phyloP scores from a whole-genome alignment of 2,113 vertebrate species.

The Gymnorhina tibicen region DNA sequence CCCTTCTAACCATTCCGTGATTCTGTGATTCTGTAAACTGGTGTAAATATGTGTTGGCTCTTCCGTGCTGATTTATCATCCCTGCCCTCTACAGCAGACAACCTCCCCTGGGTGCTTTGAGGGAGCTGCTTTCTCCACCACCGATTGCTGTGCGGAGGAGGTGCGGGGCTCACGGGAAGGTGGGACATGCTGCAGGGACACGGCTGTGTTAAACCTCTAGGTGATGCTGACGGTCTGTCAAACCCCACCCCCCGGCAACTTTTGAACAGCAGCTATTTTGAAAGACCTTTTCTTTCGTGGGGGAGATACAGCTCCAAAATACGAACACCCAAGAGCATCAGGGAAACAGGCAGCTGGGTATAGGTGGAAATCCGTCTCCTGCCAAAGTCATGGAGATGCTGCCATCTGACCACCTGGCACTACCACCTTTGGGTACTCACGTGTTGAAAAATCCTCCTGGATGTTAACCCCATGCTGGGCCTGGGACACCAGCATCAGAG shows the following conservation, averaged over 20 bases:
- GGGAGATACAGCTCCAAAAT: neutral
- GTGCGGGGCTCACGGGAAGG: accelerated
- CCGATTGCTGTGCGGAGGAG: accelerated
- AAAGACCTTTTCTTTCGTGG: neutral
- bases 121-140: neutral
- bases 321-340: accelerated
- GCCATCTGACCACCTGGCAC: too few species aligned
- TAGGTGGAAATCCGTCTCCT: neutral
- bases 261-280: neutral
- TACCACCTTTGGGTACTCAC: accelerated
- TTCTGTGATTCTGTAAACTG: neutral
- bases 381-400: neutral
- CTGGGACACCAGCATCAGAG: neutral
- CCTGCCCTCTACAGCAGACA: neutral
- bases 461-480: accelerated
- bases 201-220: neutral
- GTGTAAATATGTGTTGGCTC: neutral
- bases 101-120: neutral
- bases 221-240: neutral
- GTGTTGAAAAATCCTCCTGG: neutral
- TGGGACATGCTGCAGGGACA: too few species aligned
- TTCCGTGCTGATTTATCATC: neutral
- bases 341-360: neutral
- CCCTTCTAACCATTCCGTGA: neutral
- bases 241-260: neutral